A percentile compares a stretch with the other conserved stretches of the same genome.
phyloP scores from a whole-genome alignment of 2,888 invertebrate genomes.

The Anodontia alba region DNA sequence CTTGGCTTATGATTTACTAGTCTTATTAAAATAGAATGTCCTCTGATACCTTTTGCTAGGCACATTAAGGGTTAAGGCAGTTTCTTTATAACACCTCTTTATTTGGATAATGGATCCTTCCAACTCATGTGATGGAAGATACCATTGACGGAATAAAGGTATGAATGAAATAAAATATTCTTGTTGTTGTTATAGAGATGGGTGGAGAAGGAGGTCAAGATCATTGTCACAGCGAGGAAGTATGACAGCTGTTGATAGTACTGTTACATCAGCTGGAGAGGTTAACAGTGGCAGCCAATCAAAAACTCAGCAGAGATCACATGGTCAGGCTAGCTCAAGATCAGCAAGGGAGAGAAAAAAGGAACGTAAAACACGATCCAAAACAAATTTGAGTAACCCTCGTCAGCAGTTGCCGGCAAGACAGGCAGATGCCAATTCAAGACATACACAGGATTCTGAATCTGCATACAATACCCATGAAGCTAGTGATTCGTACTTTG shows the following conservation, averaged over 20 bases:
- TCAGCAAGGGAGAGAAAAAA: constrained; percentile 50
- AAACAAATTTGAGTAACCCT: constrained; percentile 20
- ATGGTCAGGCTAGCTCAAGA: constrained; percentile 46
- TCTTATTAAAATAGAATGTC: no score
- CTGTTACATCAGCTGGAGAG: constrained; percentile 7
- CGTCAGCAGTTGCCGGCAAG: constrained; percentile 23
- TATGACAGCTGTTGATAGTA: background rate
- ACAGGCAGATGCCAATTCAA: constrained; percentile 5
- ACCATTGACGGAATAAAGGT: no score
- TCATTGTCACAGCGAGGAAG: constrained; percentile 56
- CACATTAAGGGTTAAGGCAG: no score
- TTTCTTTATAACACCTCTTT: no score
- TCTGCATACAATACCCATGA: constrained; percentile 62
- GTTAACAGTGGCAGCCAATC: constrained; percentile 29
- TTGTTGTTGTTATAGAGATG: constrained; percentile 48
- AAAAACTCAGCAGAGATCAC: constrained; percentile 34
- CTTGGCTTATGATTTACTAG: no score
- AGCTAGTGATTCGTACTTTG: constrained; percentile 54
- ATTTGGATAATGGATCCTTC: no score
- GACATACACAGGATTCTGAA: constrained; percentile 53
- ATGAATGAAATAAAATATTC: no score
- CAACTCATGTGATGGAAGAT: no score
- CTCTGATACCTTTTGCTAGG: no score
- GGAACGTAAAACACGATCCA: constrained; percentile 47
- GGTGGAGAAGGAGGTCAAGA: constrained; percentile 56